Conservation (phyloP, 1,140 invertebrate species). For the Popillia japonica region DNA sequence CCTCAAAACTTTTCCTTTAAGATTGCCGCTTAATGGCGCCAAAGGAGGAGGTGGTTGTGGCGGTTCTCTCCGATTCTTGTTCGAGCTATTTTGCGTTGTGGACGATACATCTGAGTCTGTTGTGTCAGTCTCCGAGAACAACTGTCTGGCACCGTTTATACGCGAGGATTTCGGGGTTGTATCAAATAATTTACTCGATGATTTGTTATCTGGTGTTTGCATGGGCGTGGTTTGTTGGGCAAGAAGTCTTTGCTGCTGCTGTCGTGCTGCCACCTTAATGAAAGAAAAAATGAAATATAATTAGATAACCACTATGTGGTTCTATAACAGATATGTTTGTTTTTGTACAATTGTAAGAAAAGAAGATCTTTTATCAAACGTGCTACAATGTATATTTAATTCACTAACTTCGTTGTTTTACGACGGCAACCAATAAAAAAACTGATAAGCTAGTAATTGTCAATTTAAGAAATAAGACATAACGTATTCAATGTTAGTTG, state of each 20-base stretch:
- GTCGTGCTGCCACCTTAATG: conserved; percentile 68
- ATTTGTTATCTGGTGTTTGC: conserved; percentile 52
- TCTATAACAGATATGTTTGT: conserved; percentile 32
- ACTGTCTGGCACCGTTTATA: conserved; percentile 59
- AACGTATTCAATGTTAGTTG: too few relatives aligned
- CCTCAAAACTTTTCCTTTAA: conserved; percentile 46
- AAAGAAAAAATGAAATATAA: background rate
- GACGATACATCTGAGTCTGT: conserved; percentile 56
- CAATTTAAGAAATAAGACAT: too few relatives aligned
- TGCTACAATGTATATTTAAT: background rate
- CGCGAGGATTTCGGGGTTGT: conserved; percentile 57
- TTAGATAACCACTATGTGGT: background rate
- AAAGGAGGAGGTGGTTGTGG: conserved; percentile 63
- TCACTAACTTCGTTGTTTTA: background rate
- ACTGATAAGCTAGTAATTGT: too few relatives aligned
- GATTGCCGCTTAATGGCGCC: conserved; percentile 61
- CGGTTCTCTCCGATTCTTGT: conserved; percentile 62
- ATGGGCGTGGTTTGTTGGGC: conserved; percentile 62
- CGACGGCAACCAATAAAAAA: too few relatives aligned
- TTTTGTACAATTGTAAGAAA: background rate
- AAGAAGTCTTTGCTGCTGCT: conserved; percentile 68
- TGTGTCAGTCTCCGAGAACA: conserved; percentile 55
- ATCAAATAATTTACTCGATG: conserved; percentile 49
- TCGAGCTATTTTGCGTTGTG: conserved; percentile 52
- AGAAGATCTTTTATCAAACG: too few relatives aligned